phyloP scores from a whole-genome alignment of 2,797 vertebrate species.

The Sebastes jordani region DNA sequence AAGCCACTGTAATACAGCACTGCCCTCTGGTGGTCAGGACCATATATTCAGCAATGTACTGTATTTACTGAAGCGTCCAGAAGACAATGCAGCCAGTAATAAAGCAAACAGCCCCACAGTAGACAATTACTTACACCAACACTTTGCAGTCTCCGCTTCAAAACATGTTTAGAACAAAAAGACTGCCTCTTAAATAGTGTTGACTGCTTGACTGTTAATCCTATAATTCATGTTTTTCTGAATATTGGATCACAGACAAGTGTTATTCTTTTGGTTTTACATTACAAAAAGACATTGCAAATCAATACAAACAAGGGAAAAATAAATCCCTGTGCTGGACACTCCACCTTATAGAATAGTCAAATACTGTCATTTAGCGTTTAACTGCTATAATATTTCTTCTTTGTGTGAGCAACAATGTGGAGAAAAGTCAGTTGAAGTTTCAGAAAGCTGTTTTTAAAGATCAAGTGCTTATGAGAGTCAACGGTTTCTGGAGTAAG shows the following conservation, averaged over 20 bases:
- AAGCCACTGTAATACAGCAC: constrained; percentile 34
- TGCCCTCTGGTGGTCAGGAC: constrained; percentile 67
- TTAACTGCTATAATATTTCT: not conserved
- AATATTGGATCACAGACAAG: not conserved
- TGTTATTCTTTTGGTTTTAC: constrained; percentile 20
- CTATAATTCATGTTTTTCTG: constrained; percentile 20
- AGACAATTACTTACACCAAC: not conserved
- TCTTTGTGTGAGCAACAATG: not conserved
- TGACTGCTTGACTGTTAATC: not conserved
- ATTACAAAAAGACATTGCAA: not conserved
- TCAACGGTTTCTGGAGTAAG: not conserved
- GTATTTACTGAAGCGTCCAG: constrained; percentile 2
- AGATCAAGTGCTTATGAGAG: not conserved
- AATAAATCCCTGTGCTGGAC: not conserved
- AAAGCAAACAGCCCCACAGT: constrained; percentile 15
- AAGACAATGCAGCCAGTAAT: constrained; percentile 4
- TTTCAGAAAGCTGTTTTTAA: not conserved
- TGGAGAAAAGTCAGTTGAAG: not conserved
- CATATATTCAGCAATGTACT: not conserved
- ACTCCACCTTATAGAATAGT: not conserved
- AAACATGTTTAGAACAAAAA: constrained; percentile 20
- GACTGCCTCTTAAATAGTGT: not conserved
- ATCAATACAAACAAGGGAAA: not conserved
- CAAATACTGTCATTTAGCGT: not conserved
- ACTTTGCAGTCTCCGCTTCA: not conserved